These are phyloP conservation scores for Nycticorax nycticorax DNA, from an alignment of 2,113 vertebrate genomes.

Conservation along the genomic window DNA sequence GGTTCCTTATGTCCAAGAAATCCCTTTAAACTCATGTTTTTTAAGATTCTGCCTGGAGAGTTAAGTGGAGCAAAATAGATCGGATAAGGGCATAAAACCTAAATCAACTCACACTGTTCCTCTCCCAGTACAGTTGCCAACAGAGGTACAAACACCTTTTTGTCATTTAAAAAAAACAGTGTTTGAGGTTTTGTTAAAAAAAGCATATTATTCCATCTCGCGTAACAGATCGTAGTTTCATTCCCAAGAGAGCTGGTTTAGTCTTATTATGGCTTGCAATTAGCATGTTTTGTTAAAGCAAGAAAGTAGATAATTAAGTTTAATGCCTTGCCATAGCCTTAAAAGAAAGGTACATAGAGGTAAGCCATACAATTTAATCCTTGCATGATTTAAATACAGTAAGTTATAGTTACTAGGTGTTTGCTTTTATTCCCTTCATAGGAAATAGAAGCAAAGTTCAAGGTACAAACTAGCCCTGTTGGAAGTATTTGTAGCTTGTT, in stretches of 20 bases:
- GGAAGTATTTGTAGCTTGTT: neutral
- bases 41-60: neutral
- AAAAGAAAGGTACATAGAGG: neutral
- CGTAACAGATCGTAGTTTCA: neutral
- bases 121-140: neutral
- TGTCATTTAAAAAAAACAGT: neutral
- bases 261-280: neutral
- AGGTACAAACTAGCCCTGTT: neutral
- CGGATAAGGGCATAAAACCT: neutral
- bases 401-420: neutral
- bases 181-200: neutral
- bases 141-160: neutral
- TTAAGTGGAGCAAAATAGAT: neutral
- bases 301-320: neutral
- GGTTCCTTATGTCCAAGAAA: neutral
- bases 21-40: neutral
- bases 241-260: neutral
- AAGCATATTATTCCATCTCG: neutral
- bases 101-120: neutral
- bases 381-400: neutral
- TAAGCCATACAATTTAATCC: neutral
- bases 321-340: neutral
- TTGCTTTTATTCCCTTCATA: neutral
- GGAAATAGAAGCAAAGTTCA: neutral
- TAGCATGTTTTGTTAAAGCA: neutral